These are phyloP conservation scores for Agrochola lychnidis DNA, from an alignment of 2,888 invertebrate genomes.

Conservation along the genomic window DNA sequence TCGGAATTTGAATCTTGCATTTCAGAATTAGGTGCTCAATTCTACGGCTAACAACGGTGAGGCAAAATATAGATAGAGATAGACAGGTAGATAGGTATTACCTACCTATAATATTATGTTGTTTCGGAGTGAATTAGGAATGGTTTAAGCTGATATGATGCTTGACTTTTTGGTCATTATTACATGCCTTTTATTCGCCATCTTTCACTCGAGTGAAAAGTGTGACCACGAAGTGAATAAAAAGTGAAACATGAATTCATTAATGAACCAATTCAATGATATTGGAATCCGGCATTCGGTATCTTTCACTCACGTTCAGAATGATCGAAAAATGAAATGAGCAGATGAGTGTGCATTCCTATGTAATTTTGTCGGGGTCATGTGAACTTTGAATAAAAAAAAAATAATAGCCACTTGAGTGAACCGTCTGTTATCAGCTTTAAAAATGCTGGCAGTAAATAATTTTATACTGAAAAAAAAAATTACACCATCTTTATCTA, in stretches of 20 bases:
- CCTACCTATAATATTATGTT: not conserved
- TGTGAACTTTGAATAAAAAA: not conserved
- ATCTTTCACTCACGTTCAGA: not conserved
- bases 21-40: constrained; percentile 14
- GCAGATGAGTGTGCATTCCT: not conserved
- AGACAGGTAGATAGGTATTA: not conserved
- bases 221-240: not conserved
- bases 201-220: not conserved
- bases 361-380: not conserved
- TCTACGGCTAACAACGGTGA: not conserved
- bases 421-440: not conserved
- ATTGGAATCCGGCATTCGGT: not conserved
- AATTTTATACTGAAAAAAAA: no score
- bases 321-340: not conserved
- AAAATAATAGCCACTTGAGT: not conserved
- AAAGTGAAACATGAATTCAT: not conserved
- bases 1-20: constrained; percentile 10
- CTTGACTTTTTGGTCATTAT: not conserved
- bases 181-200: not conserved
- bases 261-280: not conserved
- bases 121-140: not conserved
- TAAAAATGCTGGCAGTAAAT: no score
- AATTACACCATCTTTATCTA: not conserved
- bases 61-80: constrained; percentile 18
- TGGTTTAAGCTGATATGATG: not conserved